Evolutionary conservation across 2,797 vertebrate species (phyloP).

Genomic region (Gephyroberyx darwinii): DNA sequence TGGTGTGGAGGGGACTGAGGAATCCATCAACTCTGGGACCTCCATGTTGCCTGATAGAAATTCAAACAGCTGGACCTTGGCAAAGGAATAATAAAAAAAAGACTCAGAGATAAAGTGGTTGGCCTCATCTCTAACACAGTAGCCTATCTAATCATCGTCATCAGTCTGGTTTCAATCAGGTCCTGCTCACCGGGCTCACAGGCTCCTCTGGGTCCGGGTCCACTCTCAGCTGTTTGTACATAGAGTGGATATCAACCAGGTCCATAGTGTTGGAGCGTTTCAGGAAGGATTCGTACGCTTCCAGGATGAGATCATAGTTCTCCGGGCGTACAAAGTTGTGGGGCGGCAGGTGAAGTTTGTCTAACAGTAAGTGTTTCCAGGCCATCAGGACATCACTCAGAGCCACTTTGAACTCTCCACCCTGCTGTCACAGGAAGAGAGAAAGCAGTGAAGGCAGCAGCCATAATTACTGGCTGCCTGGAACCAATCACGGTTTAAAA

Average conservation of each 20-base stretch:
- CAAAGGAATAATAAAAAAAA: slow-evolving; percentile 39
- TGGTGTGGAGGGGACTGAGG: slow-evolving; percentile 71
- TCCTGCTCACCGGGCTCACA: slow-evolving; percentile 84
- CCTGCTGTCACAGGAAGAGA: slow-evolving; percentile 79
- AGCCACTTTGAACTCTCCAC: slow-evolving; percentile 86
- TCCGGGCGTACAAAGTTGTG: slow-evolving; percentile 76
- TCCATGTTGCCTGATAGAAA: slow-evolving; percentile 82
- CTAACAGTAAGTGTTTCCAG: slow-evolving; percentile 90
- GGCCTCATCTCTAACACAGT: slow-evolving; percentile 26
- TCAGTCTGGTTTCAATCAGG: slow-evolving; percentile 40
- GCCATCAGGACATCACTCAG: slow-evolving; percentile 90
- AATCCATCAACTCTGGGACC: slow-evolving; percentile 47
- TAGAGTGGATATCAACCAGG: slow-evolving; percentile 87
- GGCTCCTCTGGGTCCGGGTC: slow-evolving; percentile 76
- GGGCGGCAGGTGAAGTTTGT: slow-evolving; percentile 86
- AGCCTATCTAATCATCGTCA: slow-evolving; percentile 39
- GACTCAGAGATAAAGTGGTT: slow-evolving; percentile 34
- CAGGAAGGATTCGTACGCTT: slow-evolving; percentile 87
- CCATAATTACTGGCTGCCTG: slow-evolving; percentile 62
- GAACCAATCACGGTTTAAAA: slow-evolving; percentile 62
- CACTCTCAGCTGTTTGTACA: slow-evolving; percentile 77
- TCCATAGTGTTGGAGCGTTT: slow-evolving; percentile 89
- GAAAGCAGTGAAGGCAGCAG: slow-evolving; percentile 64
- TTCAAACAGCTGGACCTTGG: slow-evolving; percentile 86
- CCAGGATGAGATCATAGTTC: slow-evolving; percentile 85